Evolutionary conservation across 92 coral and sea anemone genomes (phyloP).

Genomic region (Muricea muricata): DNA sequence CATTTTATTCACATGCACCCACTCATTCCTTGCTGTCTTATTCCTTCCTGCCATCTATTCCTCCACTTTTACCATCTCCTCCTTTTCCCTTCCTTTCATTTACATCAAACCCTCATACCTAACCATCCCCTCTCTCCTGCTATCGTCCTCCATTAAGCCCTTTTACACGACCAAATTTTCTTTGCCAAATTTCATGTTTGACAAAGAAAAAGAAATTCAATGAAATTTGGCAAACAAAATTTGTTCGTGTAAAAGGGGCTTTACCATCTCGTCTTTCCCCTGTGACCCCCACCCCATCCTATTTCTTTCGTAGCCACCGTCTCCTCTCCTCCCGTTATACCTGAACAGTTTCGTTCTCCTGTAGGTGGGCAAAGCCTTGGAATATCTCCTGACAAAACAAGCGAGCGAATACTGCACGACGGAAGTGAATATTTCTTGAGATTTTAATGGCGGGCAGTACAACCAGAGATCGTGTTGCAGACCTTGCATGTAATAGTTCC

Average conservation of each 20-base stretch:
- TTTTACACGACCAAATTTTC: too few relatives aligned
- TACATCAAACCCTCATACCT: constrained; percentile 45
- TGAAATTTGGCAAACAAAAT: not conserved
- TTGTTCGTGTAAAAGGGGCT: not conserved
- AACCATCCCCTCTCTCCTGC: too few relatives aligned
- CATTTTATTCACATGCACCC: not conserved
- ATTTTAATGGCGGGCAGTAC: constrained; percentile 78
- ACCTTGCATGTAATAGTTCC: constrained; percentile 92
- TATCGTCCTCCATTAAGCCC: too few relatives aligned
- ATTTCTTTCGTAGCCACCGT: too few relatives aligned
- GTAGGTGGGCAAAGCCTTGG: constrained; percentile 73
- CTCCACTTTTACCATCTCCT: not conserved
- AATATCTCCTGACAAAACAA: constrained; percentile 74
- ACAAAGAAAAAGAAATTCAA: too few relatives aligned
- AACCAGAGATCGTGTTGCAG: constrained; percentile 86
- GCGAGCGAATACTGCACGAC: constrained; percentile 81
- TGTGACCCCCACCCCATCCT: too few relatives aligned
- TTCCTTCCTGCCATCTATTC: not conserved
- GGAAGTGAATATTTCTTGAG: constrained; percentile 83
- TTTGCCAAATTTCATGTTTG: too few relatives aligned
- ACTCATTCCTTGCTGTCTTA: not conserved
- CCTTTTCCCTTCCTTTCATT: constrained; percentile 3
- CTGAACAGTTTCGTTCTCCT: constrained; percentile 85
- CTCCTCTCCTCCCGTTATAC: constrained; percentile 23
- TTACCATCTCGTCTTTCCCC: too few relatives aligned